Conservation (phyloP, 1,140 invertebrate species). For the Plutomurus gul region DNA sequence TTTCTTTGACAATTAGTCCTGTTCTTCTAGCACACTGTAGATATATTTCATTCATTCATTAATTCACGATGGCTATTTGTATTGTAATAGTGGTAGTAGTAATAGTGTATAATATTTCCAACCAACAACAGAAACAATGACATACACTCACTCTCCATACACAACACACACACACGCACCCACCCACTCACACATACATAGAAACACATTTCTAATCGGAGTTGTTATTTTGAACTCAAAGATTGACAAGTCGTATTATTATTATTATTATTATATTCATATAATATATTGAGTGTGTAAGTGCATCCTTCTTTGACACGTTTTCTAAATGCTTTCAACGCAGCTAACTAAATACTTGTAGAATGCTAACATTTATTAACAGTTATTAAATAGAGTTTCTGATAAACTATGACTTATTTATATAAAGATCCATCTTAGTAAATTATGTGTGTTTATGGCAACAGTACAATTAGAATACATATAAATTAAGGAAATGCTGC, state of each 20-base stretch:
- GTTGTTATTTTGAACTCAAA: neutral
- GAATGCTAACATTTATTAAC: too few relatives aligned
- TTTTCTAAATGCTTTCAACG: too few relatives aligned
- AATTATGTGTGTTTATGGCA: neutral
- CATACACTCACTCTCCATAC: neutral
- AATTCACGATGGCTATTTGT: neutral
- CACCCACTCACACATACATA: neutral
- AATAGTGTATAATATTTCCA: too few relatives aligned
- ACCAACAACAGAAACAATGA: neutral
- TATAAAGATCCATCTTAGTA: slow-evolving; percentile 12
- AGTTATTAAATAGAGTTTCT: slow-evolving; percentile 20
- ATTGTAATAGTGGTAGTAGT: neutral
- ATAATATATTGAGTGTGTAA: too few relatives aligned
- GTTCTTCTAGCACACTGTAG: too few relatives aligned
- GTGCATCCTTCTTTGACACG: too few relatives aligned
- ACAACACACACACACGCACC: neutral
- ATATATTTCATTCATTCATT: too few relatives aligned
- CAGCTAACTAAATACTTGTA: too few relatives aligned
- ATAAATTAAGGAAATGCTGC: neutral
- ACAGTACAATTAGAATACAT: neutral
- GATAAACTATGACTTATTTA: slow-evolving; percentile 26
- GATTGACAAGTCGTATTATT: neutral
- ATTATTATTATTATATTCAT: neutral
- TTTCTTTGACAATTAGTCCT: neutral
- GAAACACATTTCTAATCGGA: neutral